Evolutionary conservation across 2,888 invertebrate species (phyloP).

Genomic region (Pandemis cinnamomeana): DNA sequence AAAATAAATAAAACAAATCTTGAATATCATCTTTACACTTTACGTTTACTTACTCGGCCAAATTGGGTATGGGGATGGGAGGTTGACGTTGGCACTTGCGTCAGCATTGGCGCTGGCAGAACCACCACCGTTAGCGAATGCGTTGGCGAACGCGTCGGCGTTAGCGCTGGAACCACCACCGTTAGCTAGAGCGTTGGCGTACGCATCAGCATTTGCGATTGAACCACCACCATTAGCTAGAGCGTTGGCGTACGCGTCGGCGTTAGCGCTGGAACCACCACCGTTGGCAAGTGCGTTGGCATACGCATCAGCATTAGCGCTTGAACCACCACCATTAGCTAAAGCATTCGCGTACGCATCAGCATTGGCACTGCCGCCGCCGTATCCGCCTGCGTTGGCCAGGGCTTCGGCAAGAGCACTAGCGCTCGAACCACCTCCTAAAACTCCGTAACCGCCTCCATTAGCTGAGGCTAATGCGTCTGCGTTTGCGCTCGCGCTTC

Average conservation of each 20-base stretch:
- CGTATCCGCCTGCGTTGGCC: background rate
- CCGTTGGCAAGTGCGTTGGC: background rate
- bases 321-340: conserved; percentile 1
- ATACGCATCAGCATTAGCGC: background rate
- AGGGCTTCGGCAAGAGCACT: conserved; percentile 26
- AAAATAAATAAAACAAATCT: too few species aligned
- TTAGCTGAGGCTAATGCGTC: background rate
- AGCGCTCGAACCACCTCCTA: conserved; percentile 8
- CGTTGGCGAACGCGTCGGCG: conserved; percentile 16
- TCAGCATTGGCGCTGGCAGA: conserved; percentile 19
- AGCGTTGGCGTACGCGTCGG: conserved; percentile 26
- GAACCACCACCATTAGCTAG: conserved; percentile 8
- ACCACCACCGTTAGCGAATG: background rate
- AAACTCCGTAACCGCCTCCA: too few species aligned
- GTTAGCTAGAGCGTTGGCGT: conserved; percentile 13
- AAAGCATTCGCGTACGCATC: conserved; percentile 7
- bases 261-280: conserved; percentile 15
- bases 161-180: conserved; percentile 16
- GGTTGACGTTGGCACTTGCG: conserved; percentile 16
- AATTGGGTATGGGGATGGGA: background rate
- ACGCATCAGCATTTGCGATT: conserved; percentile 7
- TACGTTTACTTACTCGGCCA: background rate
- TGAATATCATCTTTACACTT: background rate
- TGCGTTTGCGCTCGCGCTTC: background rate
- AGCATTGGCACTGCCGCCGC: conserved; percentile 11